Evolutionary conservation across 2,888 invertebrate genomes (phyloP).

Genomic region (Cerastoderma edule): DNA sequence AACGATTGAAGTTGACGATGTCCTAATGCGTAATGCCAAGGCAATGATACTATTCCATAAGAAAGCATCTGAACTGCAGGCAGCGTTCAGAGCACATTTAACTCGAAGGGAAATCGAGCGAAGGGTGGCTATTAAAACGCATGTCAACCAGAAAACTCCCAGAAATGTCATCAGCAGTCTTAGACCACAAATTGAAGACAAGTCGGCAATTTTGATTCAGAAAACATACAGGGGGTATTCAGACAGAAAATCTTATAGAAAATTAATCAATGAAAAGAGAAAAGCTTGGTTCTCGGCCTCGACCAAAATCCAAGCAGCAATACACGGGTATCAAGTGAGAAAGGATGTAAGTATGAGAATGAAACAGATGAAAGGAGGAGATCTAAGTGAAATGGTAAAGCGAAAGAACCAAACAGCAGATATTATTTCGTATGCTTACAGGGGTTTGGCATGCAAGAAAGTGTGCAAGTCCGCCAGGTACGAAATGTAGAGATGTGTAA

Average conservation of each 20-base stretch:
- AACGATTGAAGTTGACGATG: constrained; percentile 39
- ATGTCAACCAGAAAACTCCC: constrained; percentile 35
- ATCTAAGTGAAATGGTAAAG: constrained; percentile 28
- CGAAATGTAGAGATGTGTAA: constrained; percentile 52
- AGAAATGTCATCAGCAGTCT: constrained; percentile 30
- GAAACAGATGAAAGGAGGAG: constrained; percentile 26
- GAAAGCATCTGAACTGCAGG: constrained; percentile 49
- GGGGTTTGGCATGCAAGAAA: constrained; percentile 35
- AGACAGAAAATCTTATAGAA: constrained; percentile 36
- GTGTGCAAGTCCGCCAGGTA: constrained; percentile 30
- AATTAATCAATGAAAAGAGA: constrained; percentile 19
- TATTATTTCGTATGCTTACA: constrained; percentile 46
- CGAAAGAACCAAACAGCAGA: constrained; percentile 38
- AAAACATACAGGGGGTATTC: constrained; percentile 55
- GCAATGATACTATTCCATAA: constrained; percentile 53
- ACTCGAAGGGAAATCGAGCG: constrained; percentile 33
- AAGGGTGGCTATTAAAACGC: constrained; percentile 32
- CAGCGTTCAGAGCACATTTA: constrained; percentile 44
- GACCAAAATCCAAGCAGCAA: constrained; percentile 41
- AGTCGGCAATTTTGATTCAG: constrained; percentile 49
- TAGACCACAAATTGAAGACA: constrained; percentile 31
- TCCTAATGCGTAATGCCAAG: constrained; percentile 43
- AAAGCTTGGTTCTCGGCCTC: constrained; percentile 29
- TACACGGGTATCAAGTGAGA: constrained; percentile 39
- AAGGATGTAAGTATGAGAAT: constrained; percentile 23